These are phyloP conservation scores for Myripristis murdjan DNA, from an alignment of 2,797 vertebrate genomes.

Conservation along the genomic window DNA sequence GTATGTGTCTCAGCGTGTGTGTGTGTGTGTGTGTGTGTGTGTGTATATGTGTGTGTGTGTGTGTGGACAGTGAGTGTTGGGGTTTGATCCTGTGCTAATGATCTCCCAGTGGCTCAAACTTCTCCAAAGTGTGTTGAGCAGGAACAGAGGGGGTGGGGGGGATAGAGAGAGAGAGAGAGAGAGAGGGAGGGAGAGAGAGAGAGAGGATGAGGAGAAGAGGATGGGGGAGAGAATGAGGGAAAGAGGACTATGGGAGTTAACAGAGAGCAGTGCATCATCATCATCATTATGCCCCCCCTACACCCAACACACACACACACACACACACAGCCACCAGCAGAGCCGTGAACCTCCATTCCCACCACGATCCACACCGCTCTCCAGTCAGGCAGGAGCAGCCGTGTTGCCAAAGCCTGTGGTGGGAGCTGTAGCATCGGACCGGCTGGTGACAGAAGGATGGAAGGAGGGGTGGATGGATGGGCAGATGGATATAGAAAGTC, in stretches of 20 bases:
- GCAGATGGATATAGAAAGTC: conserved; percentile 66
- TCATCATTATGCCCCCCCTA: conserved; percentile 20
- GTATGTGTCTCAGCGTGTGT: neutral
- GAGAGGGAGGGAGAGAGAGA: neutral
- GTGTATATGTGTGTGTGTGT: conserved; percentile 29
- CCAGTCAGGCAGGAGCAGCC: conserved; percentile 40
- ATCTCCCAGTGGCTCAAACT: conserved; percentile 83
- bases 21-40: neutral
- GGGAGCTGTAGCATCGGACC: conserved; percentile 54
- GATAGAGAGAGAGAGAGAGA: neutral
- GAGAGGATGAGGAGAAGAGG: too few species aligned
- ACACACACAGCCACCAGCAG: conserved; percentile 12
- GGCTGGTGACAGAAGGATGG: conserved; percentile 71
- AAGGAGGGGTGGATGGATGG: conserved; percentile 64
- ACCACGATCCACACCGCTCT: conserved; percentile 8
- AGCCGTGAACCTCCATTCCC: conserved; percentile 19
- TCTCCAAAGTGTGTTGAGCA: conserved; percentile 70
- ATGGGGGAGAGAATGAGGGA: too few species aligned
- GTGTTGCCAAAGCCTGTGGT: conserved; percentile 32
- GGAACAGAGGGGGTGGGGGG: conserved; percentile 43
- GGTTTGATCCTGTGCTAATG: conserved; percentile 83
- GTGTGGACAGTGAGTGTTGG: conserved; percentile 62
- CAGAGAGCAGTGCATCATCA: conserved; percentile 48
- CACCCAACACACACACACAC: neutral
- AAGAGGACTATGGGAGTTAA: conserved; percentile 39